Evolutionary conservation across 2,797 vertebrate species (phyloP).

Genomic region (Characodon lateralis): DNA sequence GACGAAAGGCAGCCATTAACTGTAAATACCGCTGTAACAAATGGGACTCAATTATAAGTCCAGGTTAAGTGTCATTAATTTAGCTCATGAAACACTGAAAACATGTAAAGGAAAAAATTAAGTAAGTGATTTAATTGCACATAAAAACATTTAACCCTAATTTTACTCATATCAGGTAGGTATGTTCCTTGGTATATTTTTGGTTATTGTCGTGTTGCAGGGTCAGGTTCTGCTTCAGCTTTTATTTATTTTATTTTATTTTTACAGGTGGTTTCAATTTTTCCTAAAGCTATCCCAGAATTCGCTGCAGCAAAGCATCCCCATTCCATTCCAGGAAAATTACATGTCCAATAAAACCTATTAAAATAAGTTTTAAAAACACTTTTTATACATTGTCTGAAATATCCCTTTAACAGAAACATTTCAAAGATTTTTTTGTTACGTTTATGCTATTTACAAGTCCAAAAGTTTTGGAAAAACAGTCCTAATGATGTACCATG

Average conservation of each 20-base stretch:
- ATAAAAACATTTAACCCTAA: neutral
- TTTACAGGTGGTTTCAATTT: too few relatives aligned
- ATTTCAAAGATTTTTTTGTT: neutral
- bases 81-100: neutral
- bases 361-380: neutral
- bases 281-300: too few relatives aligned
- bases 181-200: neutral
- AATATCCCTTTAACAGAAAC: neutral
- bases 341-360: neutral
- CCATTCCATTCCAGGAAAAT: neutral
- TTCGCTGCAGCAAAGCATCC: too few relatives aligned
- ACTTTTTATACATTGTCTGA: neutral
- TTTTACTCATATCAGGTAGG: neutral
- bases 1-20: constrained; percentile 19
- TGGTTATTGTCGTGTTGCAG: too few relatives aligned
- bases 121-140: neutral
- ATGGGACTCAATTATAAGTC: neutral
- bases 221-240: too few relatives aligned
- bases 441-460: neutral
- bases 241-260: too few relatives aligned
- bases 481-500: neutral
- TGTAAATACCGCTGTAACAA: constrained; percentile 1
- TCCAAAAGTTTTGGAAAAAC: neutral
- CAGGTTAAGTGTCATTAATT: neutral
- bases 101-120: neutral